A percentile compares a stretch with the other conserved stretches of the same genome.
These are phyloP conservation scores for Asbolus verrucosus DNA, from an alignment of 1,140 invertebrate genomes.

Conservation along the genomic window DNA sequence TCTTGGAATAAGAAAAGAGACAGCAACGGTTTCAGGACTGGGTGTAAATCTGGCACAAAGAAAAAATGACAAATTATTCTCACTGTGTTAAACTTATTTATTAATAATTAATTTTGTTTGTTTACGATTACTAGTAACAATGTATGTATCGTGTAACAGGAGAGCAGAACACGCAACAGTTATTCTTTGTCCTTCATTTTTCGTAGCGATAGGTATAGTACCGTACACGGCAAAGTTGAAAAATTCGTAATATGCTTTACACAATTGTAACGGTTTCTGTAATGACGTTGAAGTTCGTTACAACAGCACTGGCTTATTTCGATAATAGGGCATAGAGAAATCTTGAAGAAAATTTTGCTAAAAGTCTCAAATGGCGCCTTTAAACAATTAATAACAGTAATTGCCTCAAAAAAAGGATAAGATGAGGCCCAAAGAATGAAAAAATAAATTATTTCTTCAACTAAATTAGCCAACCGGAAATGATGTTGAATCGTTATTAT, in stretches of 20 bases:
- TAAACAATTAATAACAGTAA: no score
- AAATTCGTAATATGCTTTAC: no score
- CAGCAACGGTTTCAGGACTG: neutral
- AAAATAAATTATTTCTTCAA: no score
- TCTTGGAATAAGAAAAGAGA: no score
- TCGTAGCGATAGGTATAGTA: constrained; percentile 15
- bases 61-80: constrained; percentile 16
- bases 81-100: no score
- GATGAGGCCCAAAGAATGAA: no score
- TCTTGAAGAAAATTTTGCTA: no score
- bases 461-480: no score
- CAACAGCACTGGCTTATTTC: neutral
- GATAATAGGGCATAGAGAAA: neutral
- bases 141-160: constrained; percentile 20
- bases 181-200: constrained; percentile 40
- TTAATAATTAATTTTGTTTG: constrained; percentile 20
- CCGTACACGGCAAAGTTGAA: constrained; percentile 15
- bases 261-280: constrained; percentile 17
- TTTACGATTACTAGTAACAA: constrained; percentile 14
- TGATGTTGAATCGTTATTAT: no score
- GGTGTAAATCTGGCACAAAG: constrained; percentile 9
- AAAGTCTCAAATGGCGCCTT: no score
- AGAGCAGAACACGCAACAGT: constrained; percentile 30
- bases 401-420: no score
- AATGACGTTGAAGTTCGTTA: neutral